These are phyloP conservation scores for Danio choprae DNA, from an alignment of 2,797 vertebrate species.

Conservation along the genomic window DNA sequence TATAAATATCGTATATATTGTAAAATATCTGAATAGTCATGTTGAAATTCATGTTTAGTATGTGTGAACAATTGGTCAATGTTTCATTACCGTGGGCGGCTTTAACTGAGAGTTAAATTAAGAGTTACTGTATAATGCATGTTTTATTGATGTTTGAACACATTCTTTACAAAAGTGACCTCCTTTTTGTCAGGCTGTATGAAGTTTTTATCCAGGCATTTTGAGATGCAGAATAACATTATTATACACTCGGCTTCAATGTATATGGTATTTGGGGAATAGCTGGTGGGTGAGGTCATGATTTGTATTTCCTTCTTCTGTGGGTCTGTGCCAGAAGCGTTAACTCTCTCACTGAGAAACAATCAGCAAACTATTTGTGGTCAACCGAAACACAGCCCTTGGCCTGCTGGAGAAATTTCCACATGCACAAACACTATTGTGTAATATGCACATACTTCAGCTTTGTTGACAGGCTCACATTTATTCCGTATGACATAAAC, in stretches of 20 bases:
- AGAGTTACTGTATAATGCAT: neutral
- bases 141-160: neutral
- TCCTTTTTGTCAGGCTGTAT: neutral
- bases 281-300: slow-evolving; percentile 54
- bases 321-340: slow-evolving; percentile 38
- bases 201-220: slow-evolving; percentile 10
- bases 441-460: slow-evolving; percentile 40
- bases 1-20: too few relatives aligned
- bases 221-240: slow-evolving; percentile 39
- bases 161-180: neutral
- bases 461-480: slow-evolving; percentile 18
- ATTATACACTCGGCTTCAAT: slow-evolving; percentile 1
- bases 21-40: too few relatives aligned
- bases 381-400: slow-evolving; percentile 34
- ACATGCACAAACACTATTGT: slow-evolving; percentile 48
- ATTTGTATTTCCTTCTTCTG: slow-evolving; percentile 52
- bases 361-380: slow-evolving; percentile 55
- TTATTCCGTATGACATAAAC: slow-evolving; percentile 21
- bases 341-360: slow-evolving; percentile 51
- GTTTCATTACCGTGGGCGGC: too few relatives aligned
- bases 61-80: too few relatives aligned
- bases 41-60: too few relatives aligned
- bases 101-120: too few relatives aligned
- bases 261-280: slow-evolving; percentile 38
- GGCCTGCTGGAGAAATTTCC: slow-evolving; percentile 43